phyloP scores from a whole-genome alignment of 2,113 vertebrate genomes.

The Protobothrops mucrosquamatus region DNA sequence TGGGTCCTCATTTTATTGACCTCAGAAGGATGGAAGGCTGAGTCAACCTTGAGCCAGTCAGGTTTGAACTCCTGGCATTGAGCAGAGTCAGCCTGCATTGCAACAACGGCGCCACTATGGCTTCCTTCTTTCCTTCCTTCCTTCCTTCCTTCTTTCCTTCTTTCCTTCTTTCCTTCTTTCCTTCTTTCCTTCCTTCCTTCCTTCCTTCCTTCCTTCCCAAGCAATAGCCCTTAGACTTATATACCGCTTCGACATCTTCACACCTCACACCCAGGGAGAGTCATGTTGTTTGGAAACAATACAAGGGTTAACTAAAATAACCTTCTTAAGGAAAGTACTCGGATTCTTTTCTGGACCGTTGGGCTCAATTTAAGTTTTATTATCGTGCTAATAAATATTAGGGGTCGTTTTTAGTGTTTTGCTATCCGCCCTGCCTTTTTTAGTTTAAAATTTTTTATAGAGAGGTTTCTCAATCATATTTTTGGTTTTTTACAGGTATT shows the following conservation, averaged over 20 bases:
- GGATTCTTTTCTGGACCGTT: background rate
- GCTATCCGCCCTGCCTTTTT: background rate
- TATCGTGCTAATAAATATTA: background rate
- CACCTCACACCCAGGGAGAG: background rate
- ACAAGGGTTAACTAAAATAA: background rate
- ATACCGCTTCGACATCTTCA: too few relatives aligned
- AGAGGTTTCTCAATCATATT: background rate
- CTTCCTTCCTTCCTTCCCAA: too few relatives aligned
- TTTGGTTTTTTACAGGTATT: slow-evolving; percentile 76
- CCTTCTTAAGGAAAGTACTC: background rate
- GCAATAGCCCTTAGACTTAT: too few relatives aligned
- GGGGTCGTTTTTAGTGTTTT: background rate
- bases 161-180: too few relatives aligned
- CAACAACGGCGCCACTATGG: too few relatives aligned
- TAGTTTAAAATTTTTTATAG: background rate
- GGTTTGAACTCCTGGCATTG: background rate
- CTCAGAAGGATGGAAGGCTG: too few relatives aligned
- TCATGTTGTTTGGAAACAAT: too few relatives aligned
- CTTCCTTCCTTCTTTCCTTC: too few relatives aligned
- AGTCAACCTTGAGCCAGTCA: background rate
- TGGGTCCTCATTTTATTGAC: too few relatives aligned
- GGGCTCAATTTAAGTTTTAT: background rate
- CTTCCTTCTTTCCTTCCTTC: too few relatives aligned
- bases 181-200: too few relatives aligned
- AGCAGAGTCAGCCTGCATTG: too few relatives aligned